Percentiles rank a stretch among this genome's conserved stretches.
Evolutionary conservation across 2,113 vertebrate species (phyloP).

Genomic region (Martes martes): DNA sequence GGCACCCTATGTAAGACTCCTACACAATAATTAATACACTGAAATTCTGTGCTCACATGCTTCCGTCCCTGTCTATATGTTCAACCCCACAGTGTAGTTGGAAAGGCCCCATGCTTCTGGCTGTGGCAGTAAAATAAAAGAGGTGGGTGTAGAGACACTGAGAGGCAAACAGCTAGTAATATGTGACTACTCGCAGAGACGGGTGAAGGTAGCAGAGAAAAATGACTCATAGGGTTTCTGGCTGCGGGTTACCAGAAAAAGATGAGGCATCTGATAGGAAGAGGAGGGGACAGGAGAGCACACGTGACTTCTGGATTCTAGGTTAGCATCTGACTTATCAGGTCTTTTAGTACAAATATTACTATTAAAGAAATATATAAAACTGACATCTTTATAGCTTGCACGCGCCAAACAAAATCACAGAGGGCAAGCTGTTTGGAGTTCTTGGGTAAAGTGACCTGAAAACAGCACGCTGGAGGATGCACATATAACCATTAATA

Average conservation of each 20-base stretch:
- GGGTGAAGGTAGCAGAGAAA: not conserved
- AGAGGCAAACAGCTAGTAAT: not conserved
- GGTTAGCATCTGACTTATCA: not conserved
- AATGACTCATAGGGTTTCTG: not conserved
- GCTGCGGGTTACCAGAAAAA: not conserved
- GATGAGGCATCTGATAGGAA: not conserved
- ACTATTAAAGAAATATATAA: not conserved
- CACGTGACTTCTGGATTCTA: not conserved
- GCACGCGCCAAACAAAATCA: not conserved
- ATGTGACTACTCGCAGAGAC: not conserved
- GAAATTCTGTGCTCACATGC: not conserved
- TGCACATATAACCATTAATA: not conserved
- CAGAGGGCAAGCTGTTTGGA: not conserved
- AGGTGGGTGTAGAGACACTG: rapidly evolving
- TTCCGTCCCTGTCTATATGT: not conserved
- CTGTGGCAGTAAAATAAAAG: not conserved
- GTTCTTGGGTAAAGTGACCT: not conserved
- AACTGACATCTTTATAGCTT: not conserved
- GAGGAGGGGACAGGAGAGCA: not conserved
- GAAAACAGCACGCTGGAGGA: not conserved
- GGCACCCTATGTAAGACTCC: not conserved
- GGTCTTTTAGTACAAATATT: not conserved
- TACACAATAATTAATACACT: not conserved
- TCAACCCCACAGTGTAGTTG: not conserved
- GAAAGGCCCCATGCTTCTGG: not conserved